These are phyloP conservation scores for Dinocampus coccinellae DNA, from an alignment of 2,888 invertebrate species.

Conservation along the genomic window DNA sequence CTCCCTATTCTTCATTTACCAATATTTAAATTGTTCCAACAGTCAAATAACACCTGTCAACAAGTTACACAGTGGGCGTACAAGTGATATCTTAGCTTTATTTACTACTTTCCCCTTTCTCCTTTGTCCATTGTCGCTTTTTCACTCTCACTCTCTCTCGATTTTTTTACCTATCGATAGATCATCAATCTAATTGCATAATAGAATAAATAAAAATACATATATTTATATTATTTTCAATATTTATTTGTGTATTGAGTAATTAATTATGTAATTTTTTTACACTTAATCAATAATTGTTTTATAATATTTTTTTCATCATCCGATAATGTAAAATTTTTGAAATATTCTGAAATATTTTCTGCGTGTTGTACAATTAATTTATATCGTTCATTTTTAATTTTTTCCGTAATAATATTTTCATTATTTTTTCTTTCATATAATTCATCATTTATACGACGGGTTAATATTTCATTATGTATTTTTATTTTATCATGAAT, in stretches of 20 bases:
- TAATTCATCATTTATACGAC: slow-evolving; percentile 37
- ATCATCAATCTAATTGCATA: no score
- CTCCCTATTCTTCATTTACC: no score
- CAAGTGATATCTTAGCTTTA: slow-evolving; percentile 29
- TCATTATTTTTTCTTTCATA: slow-evolving; percentile 42
- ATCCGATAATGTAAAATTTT: slow-evolving; percentile 40
- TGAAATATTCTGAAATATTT: slow-evolving; percentile 48
- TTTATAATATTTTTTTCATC: slow-evolving; percentile 45
- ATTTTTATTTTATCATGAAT: slow-evolving; percentile 53
- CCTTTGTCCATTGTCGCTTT: no score
- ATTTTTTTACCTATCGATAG: no score
- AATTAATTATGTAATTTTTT: not conserved
- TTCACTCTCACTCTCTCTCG: no score
- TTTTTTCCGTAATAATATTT: slow-evolving; percentile 32
- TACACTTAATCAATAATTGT: slow-evolving; percentile 4
- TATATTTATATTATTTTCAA: not conserved
- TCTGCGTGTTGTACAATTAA: slow-evolving; percentile 53
- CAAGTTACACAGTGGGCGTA: slow-evolving; percentile 54
- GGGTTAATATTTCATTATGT: slow-evolving; percentile 48
- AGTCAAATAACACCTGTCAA: slow-evolving; percentile 56
- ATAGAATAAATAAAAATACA: not conserved
- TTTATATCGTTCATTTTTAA: slow-evolving; percentile 48
- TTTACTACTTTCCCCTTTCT: not conserved
- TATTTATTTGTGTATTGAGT: not conserved
- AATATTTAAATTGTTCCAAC: slow-evolving; percentile 43